Conservation (phyloP, 2,888 invertebrate genomes). For the Brenthis ino region DNA sequence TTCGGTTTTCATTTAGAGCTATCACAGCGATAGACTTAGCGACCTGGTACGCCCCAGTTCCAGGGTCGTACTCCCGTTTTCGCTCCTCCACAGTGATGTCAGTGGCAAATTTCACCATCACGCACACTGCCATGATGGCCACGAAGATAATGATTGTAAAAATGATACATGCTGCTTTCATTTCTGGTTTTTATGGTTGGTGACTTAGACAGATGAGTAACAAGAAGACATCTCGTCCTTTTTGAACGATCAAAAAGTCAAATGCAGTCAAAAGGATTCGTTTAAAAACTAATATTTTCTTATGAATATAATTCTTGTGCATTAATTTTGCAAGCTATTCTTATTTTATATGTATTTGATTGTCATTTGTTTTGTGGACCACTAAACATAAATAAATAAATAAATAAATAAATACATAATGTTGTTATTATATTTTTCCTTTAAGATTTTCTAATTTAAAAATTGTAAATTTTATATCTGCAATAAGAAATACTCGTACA, state of each 20-base stretch:
- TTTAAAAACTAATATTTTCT: no score
- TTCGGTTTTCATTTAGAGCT: slow-evolving; percentile 50
- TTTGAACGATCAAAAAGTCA: not conserved
- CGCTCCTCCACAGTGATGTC: slow-evolving; percentile 63
- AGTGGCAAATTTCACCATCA: slow-evolving; percentile 74
- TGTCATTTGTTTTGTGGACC: no score
- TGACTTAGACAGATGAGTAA: slow-evolving; percentile 6
- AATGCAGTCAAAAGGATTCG: no score
- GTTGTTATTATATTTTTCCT: no score
- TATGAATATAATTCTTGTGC: no score
- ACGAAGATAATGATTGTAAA: slow-evolving; percentile 57
- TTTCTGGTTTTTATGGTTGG: slow-evolving; percentile 35
- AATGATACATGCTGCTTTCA: slow-evolving; percentile 67
- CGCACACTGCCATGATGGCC: slow-evolving; percentile 67
- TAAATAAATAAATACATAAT: no score
- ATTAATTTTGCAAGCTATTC: no score
- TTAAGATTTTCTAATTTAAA: no score
- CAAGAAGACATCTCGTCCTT: not conserved
- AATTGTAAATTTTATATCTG: no score
- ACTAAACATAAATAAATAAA: no score
- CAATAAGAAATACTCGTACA: no score
- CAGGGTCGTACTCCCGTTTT: slow-evolving; percentile 48
- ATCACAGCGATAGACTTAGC: slow-evolving; percentile 60
- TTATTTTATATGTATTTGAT: no score
- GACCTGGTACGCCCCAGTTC: slow-evolving; percentile 49